phyloP scores from a whole-genome alignment of 2,113 vertebrate genomes.

The Takifugu bimaculatus region DNA sequence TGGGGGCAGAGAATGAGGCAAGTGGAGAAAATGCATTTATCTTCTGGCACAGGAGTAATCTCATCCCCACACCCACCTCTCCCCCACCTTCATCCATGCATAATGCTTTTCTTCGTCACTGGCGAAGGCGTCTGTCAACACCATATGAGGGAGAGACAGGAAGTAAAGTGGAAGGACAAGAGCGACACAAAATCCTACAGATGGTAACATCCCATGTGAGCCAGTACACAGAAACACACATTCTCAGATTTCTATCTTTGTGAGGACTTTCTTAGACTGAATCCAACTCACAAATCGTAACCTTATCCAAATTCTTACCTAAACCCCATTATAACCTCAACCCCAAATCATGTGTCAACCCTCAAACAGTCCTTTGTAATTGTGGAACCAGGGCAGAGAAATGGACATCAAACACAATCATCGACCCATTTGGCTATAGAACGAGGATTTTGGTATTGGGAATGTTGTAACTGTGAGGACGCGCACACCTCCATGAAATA shows the following conservation, averaged over 20 bases:
- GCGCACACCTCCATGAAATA: conserved; percentile 11
- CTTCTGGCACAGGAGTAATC: conserved; percentile 50
- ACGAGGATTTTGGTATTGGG: too few species aligned
- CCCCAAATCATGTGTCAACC: neutral
- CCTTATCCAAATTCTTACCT: too few species aligned
- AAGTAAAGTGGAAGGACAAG: conserved; percentile 2
- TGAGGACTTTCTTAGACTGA: too few species aligned
- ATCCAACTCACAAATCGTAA: too few species aligned
- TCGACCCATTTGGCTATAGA: too few species aligned
- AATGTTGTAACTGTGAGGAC: neutral
- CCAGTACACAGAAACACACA: too few species aligned
- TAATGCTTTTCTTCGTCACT: conserved; percentile 53
- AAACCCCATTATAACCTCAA: too few species aligned
- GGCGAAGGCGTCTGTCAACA: conserved; percentile 29
- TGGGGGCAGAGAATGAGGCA: conserved; percentile 26
- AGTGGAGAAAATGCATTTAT: conserved; percentile 54
- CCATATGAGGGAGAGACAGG: neutral
- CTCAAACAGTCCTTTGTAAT: conserved; percentile 8
- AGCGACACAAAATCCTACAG: conserved; percentile 5
- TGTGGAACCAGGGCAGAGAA: neutral
- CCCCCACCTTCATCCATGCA: conserved; percentile 22
- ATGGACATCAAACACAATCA: neutral
- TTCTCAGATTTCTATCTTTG: too few species aligned
- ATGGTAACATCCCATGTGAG: too few species aligned
- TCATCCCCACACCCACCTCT: conserved; percentile 9